These are phyloP conservation scores for Triplophysa rosa DNA, from an alignment of 2,113 vertebrate genomes.

Conservation along the genomic window DNA sequence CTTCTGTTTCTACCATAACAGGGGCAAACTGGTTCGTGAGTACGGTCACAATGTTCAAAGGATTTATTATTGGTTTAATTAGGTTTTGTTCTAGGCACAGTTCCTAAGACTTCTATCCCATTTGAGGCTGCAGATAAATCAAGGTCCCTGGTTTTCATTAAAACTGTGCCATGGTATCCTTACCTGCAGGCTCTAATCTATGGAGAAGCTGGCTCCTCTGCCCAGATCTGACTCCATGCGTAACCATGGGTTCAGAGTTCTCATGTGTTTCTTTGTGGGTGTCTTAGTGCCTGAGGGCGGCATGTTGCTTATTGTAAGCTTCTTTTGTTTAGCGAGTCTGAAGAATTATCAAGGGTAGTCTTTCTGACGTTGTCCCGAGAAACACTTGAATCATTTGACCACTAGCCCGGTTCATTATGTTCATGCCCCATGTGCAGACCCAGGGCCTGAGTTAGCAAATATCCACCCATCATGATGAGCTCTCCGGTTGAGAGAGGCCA, in stretches of 20 bases:
- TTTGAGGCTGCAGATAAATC: conserved; percentile 30
- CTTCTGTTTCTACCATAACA: background rate
- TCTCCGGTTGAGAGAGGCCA: background rate
- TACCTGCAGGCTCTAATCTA: conserved; percentile 34
- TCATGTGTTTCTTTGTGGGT: conserved; percentile 32
- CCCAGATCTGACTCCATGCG: conserved; percentile 32
- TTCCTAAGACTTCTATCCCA: conserved; percentile 23
- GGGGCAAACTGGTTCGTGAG: conserved; percentile 44
- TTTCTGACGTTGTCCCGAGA: conserved; percentile 22
- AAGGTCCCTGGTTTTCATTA: conserved; percentile 45
- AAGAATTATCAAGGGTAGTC: conserved; percentile 18
- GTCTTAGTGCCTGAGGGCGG: conserved; percentile 49
- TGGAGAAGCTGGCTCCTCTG: conserved; percentile 15
- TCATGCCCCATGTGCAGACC: conserved; percentile 19
- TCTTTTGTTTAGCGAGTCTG: background rate
- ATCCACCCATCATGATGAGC: conserved; percentile 7
- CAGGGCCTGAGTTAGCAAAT: conserved; percentile 27
- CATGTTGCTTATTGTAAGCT: conserved; percentile 54
- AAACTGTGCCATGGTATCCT: background rate
- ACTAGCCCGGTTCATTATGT: conserved; percentile 36
- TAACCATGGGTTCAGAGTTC: conserved; percentile 25
- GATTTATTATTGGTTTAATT: conserved; percentile 53
- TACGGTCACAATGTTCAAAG: conserved; percentile 44
- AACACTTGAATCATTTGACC: conserved; percentile 3
- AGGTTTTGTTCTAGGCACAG: conserved; percentile 38